Conservation (phyloP, 2,888 invertebrate species). For the Leptinotarsa rubiginosa region DNA sequence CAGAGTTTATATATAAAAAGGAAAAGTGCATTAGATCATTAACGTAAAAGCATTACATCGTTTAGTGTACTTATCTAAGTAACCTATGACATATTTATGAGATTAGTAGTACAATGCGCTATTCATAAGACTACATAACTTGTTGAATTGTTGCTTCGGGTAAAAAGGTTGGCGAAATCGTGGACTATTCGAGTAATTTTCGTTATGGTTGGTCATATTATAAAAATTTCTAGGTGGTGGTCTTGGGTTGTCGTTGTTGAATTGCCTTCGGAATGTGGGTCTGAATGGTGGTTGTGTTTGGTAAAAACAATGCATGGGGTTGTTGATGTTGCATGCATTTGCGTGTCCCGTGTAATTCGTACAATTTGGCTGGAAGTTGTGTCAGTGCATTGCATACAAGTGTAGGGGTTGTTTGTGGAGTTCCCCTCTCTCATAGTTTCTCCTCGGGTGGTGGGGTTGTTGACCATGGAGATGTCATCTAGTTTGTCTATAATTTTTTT, state of each 20-base stretch:
- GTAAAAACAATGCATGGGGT: background rate
- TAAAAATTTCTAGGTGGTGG: background rate
- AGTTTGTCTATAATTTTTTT: conserved; percentile 24
- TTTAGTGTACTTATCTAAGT: no score
- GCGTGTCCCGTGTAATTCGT: background rate
- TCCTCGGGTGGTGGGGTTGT: background rate
- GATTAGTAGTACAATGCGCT: no score
- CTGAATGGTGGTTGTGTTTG: background rate
- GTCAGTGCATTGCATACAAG: conserved; percentile 4
- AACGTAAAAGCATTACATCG: no score
- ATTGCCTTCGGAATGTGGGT: background rate
- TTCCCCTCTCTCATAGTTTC: background rate
- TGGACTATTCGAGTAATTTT: background rate
- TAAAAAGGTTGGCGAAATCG: background rate
- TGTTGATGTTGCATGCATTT: conserved; percentile 5
- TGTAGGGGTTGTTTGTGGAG: background rate
- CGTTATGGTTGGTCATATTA: background rate
- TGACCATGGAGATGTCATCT: conserved; percentile 8
- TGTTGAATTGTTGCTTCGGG: conserved; percentile 2
- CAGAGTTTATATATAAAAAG: no score
- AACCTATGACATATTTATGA: no score
- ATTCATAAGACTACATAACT: no score
- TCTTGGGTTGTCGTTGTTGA: conserved; percentile 10
- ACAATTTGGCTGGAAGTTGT: background rate
- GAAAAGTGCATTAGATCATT: no score